These are phyloP conservation scores for Apis cerana DNA, from an alignment of 1,140 invertebrate genomes.

Conservation along the genomic window DNA sequence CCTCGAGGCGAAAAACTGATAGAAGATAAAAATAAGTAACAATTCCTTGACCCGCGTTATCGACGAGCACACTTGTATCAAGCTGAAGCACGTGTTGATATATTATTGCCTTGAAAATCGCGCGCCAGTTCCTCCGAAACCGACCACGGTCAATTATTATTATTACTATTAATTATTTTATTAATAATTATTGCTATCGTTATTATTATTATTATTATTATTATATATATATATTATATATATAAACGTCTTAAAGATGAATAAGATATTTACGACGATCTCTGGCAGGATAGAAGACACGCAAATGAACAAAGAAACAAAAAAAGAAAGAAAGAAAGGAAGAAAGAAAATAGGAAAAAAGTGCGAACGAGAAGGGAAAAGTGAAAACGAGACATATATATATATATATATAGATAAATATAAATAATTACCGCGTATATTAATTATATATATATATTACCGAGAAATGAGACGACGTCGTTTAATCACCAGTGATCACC, in stretches of 20 bases:
- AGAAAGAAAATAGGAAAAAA: no score
- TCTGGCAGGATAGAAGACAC: slow-evolving; percentile 71
- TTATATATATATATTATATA: slow-evolving; percentile 30
- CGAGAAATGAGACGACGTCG: slow-evolving; percentile 54
- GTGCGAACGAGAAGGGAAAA: background rate
- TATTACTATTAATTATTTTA: slow-evolving; percentile 55
- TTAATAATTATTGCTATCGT: slow-evolving; percentile 50
- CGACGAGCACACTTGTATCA: background rate
- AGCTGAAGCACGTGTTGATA: slow-evolving; percentile 6
- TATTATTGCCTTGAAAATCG: slow-evolving; percentile 8
- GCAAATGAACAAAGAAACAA: background rate
- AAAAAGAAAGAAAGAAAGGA: background rate
- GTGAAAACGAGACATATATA: slow-evolving; percentile 6
- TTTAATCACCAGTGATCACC: slow-evolving; percentile 62
- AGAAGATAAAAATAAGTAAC: background rate
- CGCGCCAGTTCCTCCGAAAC: slow-evolving; percentile 54
- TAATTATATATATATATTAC: slow-evolving; percentile 44
- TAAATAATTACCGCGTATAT: slow-evolving; percentile 31
- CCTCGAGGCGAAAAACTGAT: background rate
- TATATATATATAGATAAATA: slow-evolving; percentile 43
- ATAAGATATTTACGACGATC: slow-evolving; percentile 61
- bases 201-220: slow-evolving; percentile 38
- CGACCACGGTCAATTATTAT: slow-evolving; percentile 56
- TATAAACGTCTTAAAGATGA: slow-evolving; percentile 54
- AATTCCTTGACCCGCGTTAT: slow-evolving; percentile 1